phyloP scores from a whole-genome alignment of 2,888 invertebrate species.

The Steinernema hermaphroditum region DNA sequence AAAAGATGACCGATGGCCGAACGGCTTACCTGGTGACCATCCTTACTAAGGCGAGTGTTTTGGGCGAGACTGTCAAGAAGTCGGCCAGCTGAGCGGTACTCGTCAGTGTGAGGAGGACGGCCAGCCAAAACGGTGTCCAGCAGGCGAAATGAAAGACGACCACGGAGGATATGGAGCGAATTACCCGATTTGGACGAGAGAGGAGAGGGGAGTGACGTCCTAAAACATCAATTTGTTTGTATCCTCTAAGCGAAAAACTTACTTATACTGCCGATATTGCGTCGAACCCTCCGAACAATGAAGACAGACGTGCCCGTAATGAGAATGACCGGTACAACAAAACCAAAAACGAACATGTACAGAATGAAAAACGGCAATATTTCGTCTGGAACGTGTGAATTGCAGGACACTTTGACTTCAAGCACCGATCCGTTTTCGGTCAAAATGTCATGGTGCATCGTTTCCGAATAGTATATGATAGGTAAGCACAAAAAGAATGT shows the following conservation, averaged over 20 bases:
- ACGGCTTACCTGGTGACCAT: neutral
- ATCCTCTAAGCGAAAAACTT: neutral
- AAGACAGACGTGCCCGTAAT: slow-evolving; percentile 51
- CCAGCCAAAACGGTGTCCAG: slow-evolving; percentile 41
- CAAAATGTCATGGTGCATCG: neutral
- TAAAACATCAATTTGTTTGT: slow-evolving; percentile 22
- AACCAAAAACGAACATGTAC: slow-evolving; percentile 53
- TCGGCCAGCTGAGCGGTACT: neutral
- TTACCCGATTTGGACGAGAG: slow-evolving; percentile 38
- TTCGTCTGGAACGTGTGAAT: slow-evolving; percentile 42
- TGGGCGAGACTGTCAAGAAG: neutral
- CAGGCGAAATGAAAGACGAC: slow-evolving; percentile 41
- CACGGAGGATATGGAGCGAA: slow-evolving; percentile 46
- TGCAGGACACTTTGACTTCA: slow-evolving; percentile 34
- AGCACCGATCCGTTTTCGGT: neutral
- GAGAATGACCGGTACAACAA: slow-evolving; percentile 44
- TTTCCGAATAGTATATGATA: slow-evolving; percentile 52
- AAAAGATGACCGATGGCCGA: neutral
- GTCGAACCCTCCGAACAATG: slow-evolving; percentile 48
- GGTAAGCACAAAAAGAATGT: slow-evolving; percentile 44
- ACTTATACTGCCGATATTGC: slow-evolving; percentile 41
- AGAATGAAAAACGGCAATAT: slow-evolving; percentile 43
- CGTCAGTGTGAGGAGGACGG: neutral
- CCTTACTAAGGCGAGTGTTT: neutral
- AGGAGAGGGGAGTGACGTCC: slow-evolving; percentile 43